These are phyloP conservation scores for Pimpla rufipes DNA, from an alignment of 2,888 invertebrate genomes.

Conservation along the genomic window DNA sequence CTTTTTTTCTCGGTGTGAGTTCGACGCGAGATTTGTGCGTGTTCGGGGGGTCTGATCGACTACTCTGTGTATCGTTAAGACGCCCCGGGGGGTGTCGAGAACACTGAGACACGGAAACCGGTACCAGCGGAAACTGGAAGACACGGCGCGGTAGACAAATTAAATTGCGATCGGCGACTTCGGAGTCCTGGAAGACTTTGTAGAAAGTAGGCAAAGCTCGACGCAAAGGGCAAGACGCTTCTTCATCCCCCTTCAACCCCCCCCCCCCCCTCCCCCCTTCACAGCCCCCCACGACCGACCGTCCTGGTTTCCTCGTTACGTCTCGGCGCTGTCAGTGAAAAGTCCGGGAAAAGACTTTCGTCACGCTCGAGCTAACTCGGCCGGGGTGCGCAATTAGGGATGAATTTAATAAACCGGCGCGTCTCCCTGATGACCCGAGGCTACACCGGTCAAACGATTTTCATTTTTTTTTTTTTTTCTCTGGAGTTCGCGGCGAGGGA, in stretches of 20 bases:
- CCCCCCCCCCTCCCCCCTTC: not conserved
- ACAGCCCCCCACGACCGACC: no score
- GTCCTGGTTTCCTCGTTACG: not conserved
- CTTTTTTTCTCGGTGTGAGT: no score
- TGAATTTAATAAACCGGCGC: constrained; percentile 59
- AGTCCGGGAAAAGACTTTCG: constrained; percentile 49
- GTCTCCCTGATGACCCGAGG: constrained; percentile 45
- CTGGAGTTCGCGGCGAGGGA: not conserved
- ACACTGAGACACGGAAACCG: constrained; percentile 11
- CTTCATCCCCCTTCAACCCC: no score
- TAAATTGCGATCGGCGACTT: constrained; percentile 68
- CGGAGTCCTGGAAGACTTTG: constrained; percentile 49
- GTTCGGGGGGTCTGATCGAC: constrained; percentile 39
- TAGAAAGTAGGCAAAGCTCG: constrained; percentile 43
- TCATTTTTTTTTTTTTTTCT: not conserved
- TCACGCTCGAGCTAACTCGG: constrained; percentile 45
- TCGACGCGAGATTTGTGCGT: no score
- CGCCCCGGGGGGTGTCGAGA: constrained; percentile 16
- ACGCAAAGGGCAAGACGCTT: constrained; percentile 19
- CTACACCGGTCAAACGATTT: constrained; percentile 25
- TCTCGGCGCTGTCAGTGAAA: constrained; percentile 41
- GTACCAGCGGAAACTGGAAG: constrained; percentile 17
- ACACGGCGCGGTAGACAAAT: constrained; percentile 61
- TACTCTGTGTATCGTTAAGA: constrained; percentile 40
- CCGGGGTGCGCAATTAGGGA: constrained; percentile 60